Conservation (phyloP, 1,140 invertebrate genomes). For the Wasmannia auropunctata region DNA sequence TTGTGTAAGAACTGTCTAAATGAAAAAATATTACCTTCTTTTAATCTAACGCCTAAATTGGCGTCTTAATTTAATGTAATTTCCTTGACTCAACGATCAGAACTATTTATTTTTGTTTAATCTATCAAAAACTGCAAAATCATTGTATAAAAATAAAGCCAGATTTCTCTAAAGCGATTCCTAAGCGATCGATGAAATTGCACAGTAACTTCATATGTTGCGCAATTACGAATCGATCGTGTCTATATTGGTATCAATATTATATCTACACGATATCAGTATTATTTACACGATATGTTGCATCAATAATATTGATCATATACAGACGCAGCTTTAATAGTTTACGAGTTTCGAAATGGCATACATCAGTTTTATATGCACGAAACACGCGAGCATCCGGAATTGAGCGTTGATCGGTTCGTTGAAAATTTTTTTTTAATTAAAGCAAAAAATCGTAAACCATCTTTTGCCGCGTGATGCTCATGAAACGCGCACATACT, state of each 20-base stretch:
- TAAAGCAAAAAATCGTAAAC: neutral
- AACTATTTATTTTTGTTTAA: neutral
- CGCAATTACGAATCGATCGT: neutral
- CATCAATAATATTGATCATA: slow-evolving; percentile 8
- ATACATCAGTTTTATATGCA: neutral
- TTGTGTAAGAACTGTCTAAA: neutral
- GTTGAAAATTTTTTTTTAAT: neutral
- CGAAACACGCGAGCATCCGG: neutral
- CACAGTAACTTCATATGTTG: neutral
- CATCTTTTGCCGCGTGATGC: neutral
- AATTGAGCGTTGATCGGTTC: neutral
- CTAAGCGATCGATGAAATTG: neutral
- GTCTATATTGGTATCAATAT: slow-evolving; percentile 11
- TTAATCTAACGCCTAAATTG: neutral
- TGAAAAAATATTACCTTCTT: neutral
- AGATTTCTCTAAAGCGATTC: neutral
- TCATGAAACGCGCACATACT: neutral
- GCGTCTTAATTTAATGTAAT: neutral
- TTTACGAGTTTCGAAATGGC: neutral
- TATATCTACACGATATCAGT: neutral
- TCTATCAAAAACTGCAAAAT: neutral
- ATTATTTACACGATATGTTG: neutral
- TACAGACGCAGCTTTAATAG: neutral
- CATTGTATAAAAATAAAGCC: neutral
- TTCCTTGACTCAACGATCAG: neutral